Percentiles rank a stretch among this genome's conserved stretches.
Evolutionary conservation across 2,113 vertebrate species (phyloP).

Genomic region (Notothenia rossii): DNA sequence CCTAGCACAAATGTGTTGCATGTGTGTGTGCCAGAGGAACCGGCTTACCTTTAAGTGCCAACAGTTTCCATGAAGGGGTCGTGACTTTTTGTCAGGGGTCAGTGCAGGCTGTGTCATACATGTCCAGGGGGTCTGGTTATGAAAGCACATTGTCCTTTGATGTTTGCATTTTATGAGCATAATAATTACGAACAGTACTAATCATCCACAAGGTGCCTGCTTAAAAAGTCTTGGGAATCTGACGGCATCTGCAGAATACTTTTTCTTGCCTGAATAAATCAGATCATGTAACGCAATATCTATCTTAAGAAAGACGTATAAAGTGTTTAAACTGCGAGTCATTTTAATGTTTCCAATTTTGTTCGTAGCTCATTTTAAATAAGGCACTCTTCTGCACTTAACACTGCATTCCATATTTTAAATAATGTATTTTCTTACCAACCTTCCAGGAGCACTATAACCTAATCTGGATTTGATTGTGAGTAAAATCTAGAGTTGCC

Average conservation of each 20-base stretch:
- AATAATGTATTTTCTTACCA: background rate
- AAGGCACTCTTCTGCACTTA: background rate
- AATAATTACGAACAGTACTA: background rate
- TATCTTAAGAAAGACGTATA: background rate
- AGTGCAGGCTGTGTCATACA: conserved; percentile 16
- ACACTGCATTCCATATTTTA: background rate
- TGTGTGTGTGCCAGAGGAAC: conserved; percentile 23
- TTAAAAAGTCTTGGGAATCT: background rate
- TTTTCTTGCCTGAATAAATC: background rate
- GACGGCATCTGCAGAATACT: background rate
- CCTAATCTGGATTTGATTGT: background rate
- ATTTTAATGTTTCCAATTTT: background rate
- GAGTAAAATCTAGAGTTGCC: background rate
- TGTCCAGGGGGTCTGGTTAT: conserved; percentile 12
- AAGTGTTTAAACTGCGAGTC: background rate
- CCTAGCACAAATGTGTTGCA: conserved; percentile 28
- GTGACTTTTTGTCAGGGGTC: conserved; percentile 37
- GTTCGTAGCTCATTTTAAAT: background rate
- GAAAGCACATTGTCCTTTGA: background rate
- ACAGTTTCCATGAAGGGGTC: conserved; percentile 51
- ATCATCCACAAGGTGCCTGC: background rate
- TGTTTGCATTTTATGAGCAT: conserved; percentile 18
- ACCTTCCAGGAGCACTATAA: background rate
- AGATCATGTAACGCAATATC: background rate
- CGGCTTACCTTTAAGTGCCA: conserved; percentile 10